These are phyloP conservation scores for Mythimna pallens DNA, from an alignment of 2,888 invertebrate genomes.

Conservation along the genomic window DNA sequence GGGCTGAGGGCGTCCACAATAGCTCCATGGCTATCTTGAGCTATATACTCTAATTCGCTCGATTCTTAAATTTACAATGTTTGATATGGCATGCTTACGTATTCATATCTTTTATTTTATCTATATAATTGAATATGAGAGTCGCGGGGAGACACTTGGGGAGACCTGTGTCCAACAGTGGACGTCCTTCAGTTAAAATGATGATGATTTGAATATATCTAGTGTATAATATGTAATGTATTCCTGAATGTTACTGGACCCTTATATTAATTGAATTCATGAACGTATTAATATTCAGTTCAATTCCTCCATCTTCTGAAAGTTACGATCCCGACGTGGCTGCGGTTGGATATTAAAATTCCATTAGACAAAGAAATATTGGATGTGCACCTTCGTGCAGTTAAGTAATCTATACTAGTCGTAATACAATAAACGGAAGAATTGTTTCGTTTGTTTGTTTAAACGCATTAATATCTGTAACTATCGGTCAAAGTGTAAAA, in stretches of 20 bases:
- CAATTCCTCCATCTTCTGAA: conserved; percentile 9
- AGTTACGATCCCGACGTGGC: conserved; percentile 35
- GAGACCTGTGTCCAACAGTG: too few relatives aligned
- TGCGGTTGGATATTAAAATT: conserved; percentile 18
- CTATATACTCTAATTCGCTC: too few relatives aligned
- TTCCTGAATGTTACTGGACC: background rate
- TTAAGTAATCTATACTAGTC: background rate
- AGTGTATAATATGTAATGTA: too few relatives aligned
- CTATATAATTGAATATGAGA: background rate
- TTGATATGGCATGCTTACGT: too few relatives aligned
- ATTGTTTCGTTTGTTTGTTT: background rate
- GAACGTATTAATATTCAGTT: conserved; percentile 16
- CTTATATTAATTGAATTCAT: background rate
- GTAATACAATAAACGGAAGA: background rate
- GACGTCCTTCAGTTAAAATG: too few relatives aligned
- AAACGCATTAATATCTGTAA: background rate
- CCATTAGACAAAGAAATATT: background rate
- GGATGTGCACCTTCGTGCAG: background rate
- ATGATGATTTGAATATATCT: too few relatives aligned
- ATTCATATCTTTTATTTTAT: background rate
- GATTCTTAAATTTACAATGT: too few relatives aligned
- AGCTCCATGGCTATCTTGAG: too few relatives aligned
- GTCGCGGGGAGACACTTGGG: too few relatives aligned
- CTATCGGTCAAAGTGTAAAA: background rate
- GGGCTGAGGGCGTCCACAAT: too few relatives aligned